Conservation (phyloP, 2,113 vertebrate species). For the Gallinago media region DNA sequence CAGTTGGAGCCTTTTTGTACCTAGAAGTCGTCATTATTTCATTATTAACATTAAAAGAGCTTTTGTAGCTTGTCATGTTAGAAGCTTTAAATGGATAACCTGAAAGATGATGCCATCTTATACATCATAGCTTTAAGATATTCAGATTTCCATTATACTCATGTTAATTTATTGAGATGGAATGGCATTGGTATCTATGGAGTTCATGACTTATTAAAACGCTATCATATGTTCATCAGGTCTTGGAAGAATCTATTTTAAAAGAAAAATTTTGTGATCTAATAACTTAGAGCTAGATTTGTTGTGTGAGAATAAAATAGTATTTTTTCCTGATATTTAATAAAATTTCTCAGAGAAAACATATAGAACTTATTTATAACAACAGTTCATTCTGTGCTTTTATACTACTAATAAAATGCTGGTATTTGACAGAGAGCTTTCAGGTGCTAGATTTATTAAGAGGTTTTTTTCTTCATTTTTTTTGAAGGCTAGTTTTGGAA, state of each 20-base stretch:
- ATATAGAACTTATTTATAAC: background rate
- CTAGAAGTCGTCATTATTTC: background rate
- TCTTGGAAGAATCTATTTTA: background rate
- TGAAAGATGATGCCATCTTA: background rate
- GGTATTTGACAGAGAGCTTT: constrained; percentile 31
- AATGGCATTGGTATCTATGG: background rate
- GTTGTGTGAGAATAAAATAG: background rate
- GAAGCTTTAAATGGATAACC: background rate
- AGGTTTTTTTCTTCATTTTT: background rate
- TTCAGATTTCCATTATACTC: background rate
- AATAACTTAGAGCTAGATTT: background rate
- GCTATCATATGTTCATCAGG: background rate
- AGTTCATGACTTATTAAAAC: background rate
- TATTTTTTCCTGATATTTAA: background rate
- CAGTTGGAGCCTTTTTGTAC: background rate
- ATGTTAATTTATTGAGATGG: background rate
- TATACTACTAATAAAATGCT: constrained; percentile 9
- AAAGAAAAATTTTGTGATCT: background rate
- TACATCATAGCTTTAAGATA: background rate
- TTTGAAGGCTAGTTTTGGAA: background rate
- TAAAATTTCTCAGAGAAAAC: background rate
- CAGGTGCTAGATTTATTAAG: constrained; percentile 16
- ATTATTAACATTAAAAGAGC: background rate
- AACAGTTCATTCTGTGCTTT: background rate
- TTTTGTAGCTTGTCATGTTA: background rate